Evolutionary conservation across 2,797 vertebrate species (phyloP).

Genomic region (Sebastes oblongus): DNA sequence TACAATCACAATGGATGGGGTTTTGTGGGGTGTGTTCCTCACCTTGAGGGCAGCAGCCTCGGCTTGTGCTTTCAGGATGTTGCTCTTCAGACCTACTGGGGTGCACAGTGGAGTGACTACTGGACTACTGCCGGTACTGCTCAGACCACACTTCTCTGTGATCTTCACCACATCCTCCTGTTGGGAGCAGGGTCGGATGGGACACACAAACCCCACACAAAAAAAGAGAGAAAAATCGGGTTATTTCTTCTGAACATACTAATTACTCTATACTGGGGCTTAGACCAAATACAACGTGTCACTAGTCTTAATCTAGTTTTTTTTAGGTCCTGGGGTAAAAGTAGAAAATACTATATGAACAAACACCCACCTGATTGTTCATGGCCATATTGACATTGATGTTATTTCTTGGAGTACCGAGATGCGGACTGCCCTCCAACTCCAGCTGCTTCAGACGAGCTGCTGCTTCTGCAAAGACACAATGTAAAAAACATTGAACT

Average conservation of each 20-base stretch:
- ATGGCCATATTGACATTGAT: conserved; percentile 87
- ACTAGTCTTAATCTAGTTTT: neutral
- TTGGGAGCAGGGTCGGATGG: neutral
- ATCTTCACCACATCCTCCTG: conserved; percentile 93
- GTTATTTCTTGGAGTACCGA: conserved; percentile 64
- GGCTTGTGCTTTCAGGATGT: conserved; percentile 93
- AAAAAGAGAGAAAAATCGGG: too few species aligned
- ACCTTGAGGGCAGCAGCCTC: conserved; percentile 89
- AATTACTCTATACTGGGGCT: neutral
- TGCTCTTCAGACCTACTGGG: conserved; percentile 92
- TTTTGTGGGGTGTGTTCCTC: neutral
- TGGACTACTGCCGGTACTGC: conserved; percentile 85
- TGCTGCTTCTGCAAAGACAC: conserved; percentile 74
- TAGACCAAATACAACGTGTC: neutral
- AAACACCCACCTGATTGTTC: conserved; percentile 86
- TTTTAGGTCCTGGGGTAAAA: neutral
- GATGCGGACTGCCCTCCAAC: conserved; percentile 69
- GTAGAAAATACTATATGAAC: neutral
- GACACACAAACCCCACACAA: too few species aligned
- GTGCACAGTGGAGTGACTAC: conserved; percentile 69
- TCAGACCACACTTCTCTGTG: conserved; percentile 89
- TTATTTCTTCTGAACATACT: accelerated
- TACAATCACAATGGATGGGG: too few species aligned
- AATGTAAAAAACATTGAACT: neutral
- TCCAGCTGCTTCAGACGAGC: conserved; percentile 89